Base-by-base conservation (phyloP, 2,888 invertebrate genomes). In the Trichogramma evanescens region DNA sequence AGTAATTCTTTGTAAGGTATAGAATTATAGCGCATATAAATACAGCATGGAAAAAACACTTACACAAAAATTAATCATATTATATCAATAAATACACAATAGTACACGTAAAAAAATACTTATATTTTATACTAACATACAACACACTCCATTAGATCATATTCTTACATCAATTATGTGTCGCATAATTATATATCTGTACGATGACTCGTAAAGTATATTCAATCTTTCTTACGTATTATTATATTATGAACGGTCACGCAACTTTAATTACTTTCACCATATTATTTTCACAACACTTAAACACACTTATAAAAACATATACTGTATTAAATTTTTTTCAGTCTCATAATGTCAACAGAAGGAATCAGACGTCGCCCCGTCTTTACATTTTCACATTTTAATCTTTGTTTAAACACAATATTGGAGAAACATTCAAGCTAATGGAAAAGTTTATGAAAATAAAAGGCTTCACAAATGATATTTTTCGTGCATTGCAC, bases 101-200 rank as follows among this genome's bases (percentile, higher is more conserved):
- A 73, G 74, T 74, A 72, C 71, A 69, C 66, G 67, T 74, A 74
- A 64, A 72, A 73, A 74, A 75, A 74, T 74, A 75, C 72, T 74
- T 69, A 70, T 70, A 67, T 26, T 26, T 68, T 73, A 74, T 68
- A 66, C 70, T 72, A 59, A 58, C 58, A 57, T 59, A 52, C 52
- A 46, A 57, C 56, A 58, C 57, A 56, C 59, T 8, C 43, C 46
- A 46, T 61, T 40, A 57, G 56, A 57, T 57, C 52, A 56, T 57
- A 26, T 50, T 55, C 52, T 52, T 42, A 43, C 50, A 40, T 53
- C 54, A 49, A 54, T 51, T 42, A 48, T 13, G 48, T 48, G 48
- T 13, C 48, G 10, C 48, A 48, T 7, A 48, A 48, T 49, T 49
- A 49, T 45, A 38, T 57, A 44, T 52, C 49, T 59, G 41, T 45